Evolutionary conservation across 2,888 invertebrate species (phyloP).

Genomic region (Blastobasis lacticolella): DNA sequence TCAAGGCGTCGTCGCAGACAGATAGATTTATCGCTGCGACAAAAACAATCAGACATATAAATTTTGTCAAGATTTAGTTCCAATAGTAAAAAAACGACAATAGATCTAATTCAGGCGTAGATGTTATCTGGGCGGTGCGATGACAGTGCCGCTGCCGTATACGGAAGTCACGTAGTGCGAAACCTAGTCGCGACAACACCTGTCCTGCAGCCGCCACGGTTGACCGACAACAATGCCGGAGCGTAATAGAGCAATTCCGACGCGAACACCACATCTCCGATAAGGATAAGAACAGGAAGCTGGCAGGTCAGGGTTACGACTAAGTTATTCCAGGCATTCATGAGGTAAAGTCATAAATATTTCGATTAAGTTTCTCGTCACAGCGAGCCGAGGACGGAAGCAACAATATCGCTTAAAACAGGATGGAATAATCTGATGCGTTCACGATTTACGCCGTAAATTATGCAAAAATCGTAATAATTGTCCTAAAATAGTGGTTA

Average conservation of each 20-base stretch:
- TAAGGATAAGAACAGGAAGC: slow-evolving; percentile 55
- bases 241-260: slow-evolving; percentile 58
- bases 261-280: slow-evolving; percentile 52
- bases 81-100: too few relatives aligned
- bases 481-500: too few relatives aligned
- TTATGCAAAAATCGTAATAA: too few relatives aligned
- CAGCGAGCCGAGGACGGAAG: neutral
- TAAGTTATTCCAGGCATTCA: slow-evolving; percentile 8
- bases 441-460: too few relatives aligned
- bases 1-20: slow-evolving; percentile 47
- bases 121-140: slow-evolving; percentile 9
- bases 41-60: slow-evolving; percentile 32
- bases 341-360: neutral
- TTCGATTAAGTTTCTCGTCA: neutral
- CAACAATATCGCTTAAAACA: too few relatives aligned
- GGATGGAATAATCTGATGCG: too few relatives aligned
- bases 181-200: slow-evolving; percentile 34
- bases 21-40: slow-evolving; percentile 41
- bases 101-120: too few relatives aligned
- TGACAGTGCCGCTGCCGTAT: slow-evolving; percentile 22
- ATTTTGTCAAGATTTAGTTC: slow-evolving; percentile 1
- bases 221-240: slow-evolving; percentile 58
- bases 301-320: slow-evolving; percentile 22
- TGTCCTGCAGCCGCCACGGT: slow-evolving; percentile 50
- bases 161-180: slow-evolving; percentile 50